phyloP scores from a whole-genome alignment of 2,113 vertebrate genomes.

The Nesoenas mayeri region DNA sequence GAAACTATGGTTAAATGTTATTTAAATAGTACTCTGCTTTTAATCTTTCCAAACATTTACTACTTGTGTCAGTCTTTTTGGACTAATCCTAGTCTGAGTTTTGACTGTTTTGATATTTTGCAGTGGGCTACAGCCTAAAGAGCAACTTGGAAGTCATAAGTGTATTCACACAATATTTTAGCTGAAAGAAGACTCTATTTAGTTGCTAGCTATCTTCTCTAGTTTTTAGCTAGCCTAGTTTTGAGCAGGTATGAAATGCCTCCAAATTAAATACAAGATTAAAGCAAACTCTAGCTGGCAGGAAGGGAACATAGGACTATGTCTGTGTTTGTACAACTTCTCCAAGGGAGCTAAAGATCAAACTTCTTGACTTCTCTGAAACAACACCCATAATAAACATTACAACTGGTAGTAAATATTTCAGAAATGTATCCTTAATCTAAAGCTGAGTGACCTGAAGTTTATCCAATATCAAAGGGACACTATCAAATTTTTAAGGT shows the following conservation, averaged over 20 bases:
- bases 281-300: neutral
- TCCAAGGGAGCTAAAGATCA: constrained; percentile 39
- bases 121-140: neutral
- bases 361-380: constrained; percentile 53
- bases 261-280: constrained; percentile 2
- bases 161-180: neutral
- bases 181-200: neutral
- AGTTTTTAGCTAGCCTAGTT: neutral
- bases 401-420: constrained; percentile 57
- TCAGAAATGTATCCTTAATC: constrained; percentile 36
- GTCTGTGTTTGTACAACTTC: constrained; percentile 28
- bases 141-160: neutral
- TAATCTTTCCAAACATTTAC: neutral
- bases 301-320: neutral
- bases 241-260: neutral
- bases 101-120: neutral
- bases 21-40: neutral
- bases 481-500: constrained; percentile 42
- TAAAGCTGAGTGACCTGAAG: constrained; percentile 21
- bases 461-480: constrained; percentile 55
- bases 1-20: neutral
- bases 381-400: constrained; percentile 30
- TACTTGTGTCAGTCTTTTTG: neutral
- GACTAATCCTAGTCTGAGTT: neutral
- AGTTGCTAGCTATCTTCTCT: neutral